Percentiles rank a stretch among this genome's conserved stretches.
Conservation (phyloP, 2,888 invertebrate species). For the Nesidiocoris tenuis region DNA sequence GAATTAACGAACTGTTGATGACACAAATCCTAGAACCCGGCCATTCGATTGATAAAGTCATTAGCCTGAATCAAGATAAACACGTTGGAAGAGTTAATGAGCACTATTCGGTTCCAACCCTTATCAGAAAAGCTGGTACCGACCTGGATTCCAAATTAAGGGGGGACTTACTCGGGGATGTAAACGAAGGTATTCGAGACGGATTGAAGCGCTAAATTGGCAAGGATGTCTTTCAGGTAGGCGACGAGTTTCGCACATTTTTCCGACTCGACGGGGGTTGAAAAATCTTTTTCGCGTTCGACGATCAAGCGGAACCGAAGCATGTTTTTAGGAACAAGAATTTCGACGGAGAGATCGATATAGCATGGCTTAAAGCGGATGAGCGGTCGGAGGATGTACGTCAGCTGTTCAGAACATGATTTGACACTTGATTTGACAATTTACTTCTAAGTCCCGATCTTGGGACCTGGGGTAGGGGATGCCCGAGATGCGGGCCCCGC, state of each 20-base stretch:
- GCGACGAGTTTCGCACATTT: slow-evolving; percentile 11
- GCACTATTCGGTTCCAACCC: too few species aligned
- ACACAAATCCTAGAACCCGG: too few species aligned
- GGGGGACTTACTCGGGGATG: slow-evolving; percentile 32
- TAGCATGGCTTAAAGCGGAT: too few species aligned
- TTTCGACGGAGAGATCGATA: too few species aligned
- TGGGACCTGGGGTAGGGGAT: neutral
- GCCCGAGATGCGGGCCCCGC: neutral
- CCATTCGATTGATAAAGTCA: neutral
- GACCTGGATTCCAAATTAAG: neutral
- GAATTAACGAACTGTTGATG: too few species aligned
- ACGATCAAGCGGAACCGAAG: slow-evolving; percentile 17
- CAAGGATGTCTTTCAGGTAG: slow-evolving; percentile 1
- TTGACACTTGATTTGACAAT: neutral
- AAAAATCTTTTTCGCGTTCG: slow-evolving; percentile 7
- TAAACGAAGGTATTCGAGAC: slow-evolving; percentile 9
- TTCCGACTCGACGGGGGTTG: neutral
- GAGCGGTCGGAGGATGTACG: too few species aligned
- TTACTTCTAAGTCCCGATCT: too few species aligned
- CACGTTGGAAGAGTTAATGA: neutral
- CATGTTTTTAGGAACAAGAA: too few species aligned
- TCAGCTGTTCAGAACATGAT: neutral
- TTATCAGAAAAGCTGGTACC: too few species aligned
- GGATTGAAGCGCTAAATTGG: slow-evolving; percentile 16
- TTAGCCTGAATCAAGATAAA: neutral